A percentile compares a stretch with the other conserved stretches of the same genome.
Evolutionary conservation across 2,113 vertebrate genomes (phyloP).

Genomic region (Seriola rivoliana): DNA sequence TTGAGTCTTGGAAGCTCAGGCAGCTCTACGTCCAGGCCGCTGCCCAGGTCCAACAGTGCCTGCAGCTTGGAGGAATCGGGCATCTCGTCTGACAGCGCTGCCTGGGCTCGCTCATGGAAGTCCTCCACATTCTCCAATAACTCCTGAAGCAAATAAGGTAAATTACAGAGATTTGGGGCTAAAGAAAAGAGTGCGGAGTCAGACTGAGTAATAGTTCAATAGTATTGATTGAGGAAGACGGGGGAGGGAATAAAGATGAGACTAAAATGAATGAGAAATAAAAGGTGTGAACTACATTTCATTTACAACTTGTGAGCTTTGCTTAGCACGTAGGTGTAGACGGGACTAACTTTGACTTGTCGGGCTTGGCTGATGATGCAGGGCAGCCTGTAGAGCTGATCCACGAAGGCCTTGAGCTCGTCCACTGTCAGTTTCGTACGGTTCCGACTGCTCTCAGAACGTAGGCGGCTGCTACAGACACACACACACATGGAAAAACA

Average conservation of each 20-base stretch:
- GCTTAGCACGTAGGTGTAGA: no score
- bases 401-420: conserved; percentile 97
- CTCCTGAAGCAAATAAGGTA: conserved; percentile 83
- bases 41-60: conserved; percentile 92
- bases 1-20: conserved; percentile 94
- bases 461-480: conserved; percentile 84
- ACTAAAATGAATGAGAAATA: background rate
- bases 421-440: conserved; percentile 96
- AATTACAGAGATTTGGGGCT: background rate
- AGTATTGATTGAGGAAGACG: background rate
- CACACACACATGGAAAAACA: background rate
- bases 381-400: conserved; percentile 94
- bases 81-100: conserved; percentile 92
- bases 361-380: conserved; percentile 96
- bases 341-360: conserved; percentile 90
- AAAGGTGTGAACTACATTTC: background rate
- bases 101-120: conserved; percentile 96
- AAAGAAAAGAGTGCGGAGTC: background rate
- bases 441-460: conserved; percentile 87
- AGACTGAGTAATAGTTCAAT: background rate
- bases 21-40: conserved; percentile 94
- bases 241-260: background rate
- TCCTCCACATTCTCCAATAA: conserved; percentile 96
- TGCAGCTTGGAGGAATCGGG: conserved; percentile 96
- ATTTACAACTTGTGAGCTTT: background rate